These are phyloP conservation scores for Sinhomidia bicolor DNA, from an alignment of 2,888 invertebrate genomes.

Conservation along the genomic window DNA sequence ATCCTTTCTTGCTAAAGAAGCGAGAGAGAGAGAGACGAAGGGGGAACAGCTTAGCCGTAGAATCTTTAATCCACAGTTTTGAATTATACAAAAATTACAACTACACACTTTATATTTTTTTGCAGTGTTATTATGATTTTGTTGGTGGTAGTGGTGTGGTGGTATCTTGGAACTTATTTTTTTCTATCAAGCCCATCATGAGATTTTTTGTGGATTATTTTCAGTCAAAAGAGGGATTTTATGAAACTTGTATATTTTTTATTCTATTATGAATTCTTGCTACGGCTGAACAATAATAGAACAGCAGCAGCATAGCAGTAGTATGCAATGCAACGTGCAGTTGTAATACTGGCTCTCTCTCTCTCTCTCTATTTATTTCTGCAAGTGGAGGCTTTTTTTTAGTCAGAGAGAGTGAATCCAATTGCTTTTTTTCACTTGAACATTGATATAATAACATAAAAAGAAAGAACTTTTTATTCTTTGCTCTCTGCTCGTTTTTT, in stretches of 20 bases:
- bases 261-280: slow-evolving; percentile 4
- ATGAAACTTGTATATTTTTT: background rate
- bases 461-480: slow-evolving; percentile 54
- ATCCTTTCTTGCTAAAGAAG: too few species aligned
- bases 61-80: slow-evolving; percentile 39
- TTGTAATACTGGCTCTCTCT: background rate
- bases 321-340: background rate
- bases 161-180: slow-evolving; percentile 17
- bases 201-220: slow-evolving; percentile 63
- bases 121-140: background rate
- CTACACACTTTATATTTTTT: too few species aligned
- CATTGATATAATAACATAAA: slow-evolving; percentile 63
- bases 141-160: background rate
- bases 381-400: slow-evolving; percentile 30
- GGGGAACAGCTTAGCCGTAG: background rate
- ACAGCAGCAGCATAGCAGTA: background rate
- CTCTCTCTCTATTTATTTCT: background rate
- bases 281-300: slow-evolving; percentile 19
- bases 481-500: slow-evolving; percentile 40
- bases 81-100: background rate
- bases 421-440: slow-evolving; percentile 66
- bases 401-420: slow-evolving; percentile 51
- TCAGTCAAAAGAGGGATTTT: slow-evolving; percentile 49
- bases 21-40: too few species aligned
- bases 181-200: slow-evolving; percentile 22